Percentiles rank a stretch among this genome's conserved stretches.
phyloP scores from a whole-genome alignment of 2,888 invertebrate genomes.

The Lottia scabra region DNA sequence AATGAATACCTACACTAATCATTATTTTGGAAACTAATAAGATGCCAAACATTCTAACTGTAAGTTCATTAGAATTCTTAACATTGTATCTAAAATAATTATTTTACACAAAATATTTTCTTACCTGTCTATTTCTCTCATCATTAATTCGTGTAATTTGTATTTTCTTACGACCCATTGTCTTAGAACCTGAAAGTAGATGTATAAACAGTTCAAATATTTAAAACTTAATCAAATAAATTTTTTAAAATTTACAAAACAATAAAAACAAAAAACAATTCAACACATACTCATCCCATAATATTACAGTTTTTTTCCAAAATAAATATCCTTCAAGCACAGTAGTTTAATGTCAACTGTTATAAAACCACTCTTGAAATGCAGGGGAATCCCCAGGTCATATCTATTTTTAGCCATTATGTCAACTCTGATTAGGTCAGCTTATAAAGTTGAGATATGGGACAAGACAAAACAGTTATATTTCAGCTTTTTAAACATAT shows the following conservation, averaged over 20 bases:
- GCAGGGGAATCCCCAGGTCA: background rate
- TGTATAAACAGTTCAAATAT: background rate
- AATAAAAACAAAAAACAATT: background rate
- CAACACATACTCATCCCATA: background rate
- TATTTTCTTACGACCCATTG: slow-evolving; percentile 99
- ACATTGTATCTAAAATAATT: too few species aligned
- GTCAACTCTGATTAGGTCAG: slow-evolving; percentile 1
- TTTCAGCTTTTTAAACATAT: too few species aligned
- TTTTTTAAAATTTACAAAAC: background rate
- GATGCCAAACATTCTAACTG: too few species aligned
- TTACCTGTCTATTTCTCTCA: slow-evolving; percentile 99
- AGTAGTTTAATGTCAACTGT: background rate
- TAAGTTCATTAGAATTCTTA: too few species aligned
- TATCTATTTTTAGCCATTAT: background rate
- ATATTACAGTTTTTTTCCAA: too few species aligned
- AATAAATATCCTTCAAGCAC: background rate
- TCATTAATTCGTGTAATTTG: slow-evolving; percentile 99
- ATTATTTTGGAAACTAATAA: too few species aligned
- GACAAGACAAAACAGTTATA: too few species aligned
- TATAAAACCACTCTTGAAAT: background rate
- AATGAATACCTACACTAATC: too few species aligned
- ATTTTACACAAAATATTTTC: too few species aligned
- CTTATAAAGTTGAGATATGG: background rate
- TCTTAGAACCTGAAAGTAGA: background rate
- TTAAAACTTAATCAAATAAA: background rate